These are phyloP conservation scores for Nycteola revayana DNA, from an alignment of 2,888 invertebrate genomes.

Conservation along the genomic window DNA sequence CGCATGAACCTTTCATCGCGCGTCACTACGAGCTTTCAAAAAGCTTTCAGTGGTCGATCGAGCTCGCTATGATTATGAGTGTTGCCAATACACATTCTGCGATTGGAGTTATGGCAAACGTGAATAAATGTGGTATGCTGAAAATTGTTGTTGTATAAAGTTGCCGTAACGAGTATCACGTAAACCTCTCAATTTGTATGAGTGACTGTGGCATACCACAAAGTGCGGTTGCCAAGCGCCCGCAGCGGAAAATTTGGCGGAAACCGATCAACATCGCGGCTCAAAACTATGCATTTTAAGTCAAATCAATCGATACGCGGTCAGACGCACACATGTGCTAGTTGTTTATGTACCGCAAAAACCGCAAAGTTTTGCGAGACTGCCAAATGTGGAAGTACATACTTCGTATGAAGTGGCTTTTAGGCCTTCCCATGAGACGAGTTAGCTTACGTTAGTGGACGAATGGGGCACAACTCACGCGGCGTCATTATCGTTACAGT, in stretches of 20 bases:
- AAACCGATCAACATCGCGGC: conserved; percentile 66
- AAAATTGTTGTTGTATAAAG: conserved; percentile 30
- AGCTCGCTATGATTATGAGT: conserved; percentile 63
- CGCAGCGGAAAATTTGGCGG: conserved; percentile 72
- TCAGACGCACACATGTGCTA: conserved; percentile 65
- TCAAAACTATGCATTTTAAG: conserved; percentile 76
- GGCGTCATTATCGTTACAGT: conserved; percentile 72
- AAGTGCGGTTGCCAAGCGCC: conserved; percentile 68
- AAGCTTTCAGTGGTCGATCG: conserved; percentile 75
- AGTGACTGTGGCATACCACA: conserved; percentile 55
- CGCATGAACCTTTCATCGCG: conserved; percentile 69
- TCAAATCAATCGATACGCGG: conserved; percentile 75
- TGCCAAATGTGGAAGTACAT: conserved; percentile 67
- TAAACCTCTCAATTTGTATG: conserved; percentile 51
- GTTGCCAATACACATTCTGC: conserved; percentile 55
- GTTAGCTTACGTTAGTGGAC: conserved; percentile 65
- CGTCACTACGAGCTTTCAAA: conserved; percentile 72
- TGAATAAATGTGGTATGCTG: conserved; percentile 35
- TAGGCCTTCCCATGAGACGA: conserved; percentile 70
- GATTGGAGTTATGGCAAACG: conserved; percentile 49
- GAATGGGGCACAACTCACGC: conserved; percentile 59
- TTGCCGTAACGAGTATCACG: conserved; percentile 39
- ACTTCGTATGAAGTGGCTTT: conserved; percentile 64
- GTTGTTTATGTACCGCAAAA: conserved; percentile 78
- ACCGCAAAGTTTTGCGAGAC: conserved; percentile 71